Percentiles rank a stretch among this genome's conserved stretches.
phyloP scores from a whole-genome alignment of 2,888 invertebrate genomes.

The Melinaea menophilus region DNA sequence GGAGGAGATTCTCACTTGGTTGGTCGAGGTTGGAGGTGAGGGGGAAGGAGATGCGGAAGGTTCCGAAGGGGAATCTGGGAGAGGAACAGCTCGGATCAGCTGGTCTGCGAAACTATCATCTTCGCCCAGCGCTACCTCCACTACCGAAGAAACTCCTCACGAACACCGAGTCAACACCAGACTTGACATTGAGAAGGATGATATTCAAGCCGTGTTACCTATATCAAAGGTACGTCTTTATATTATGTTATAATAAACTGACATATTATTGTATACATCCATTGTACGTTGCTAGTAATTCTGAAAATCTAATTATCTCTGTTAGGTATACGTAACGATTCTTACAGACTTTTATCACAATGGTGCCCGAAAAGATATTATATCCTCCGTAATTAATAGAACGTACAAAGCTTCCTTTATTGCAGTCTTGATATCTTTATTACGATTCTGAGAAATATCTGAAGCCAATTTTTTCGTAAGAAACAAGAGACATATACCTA shows the following conservation, averaged over 20 bases:
- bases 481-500: too few species aligned
- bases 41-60: constrained; percentile 77
- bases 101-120: constrained; percentile 83
- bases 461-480: too few species aligned
- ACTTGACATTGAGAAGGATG: constrained; percentile 94
- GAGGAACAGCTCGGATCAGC: constrained; percentile 90
- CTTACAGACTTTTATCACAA: too few species aligned
- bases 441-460: constrained; percentile 48
- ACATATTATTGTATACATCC: not conserved
- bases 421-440: constrained; percentile 64
- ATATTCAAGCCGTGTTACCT: constrained; percentile 94
- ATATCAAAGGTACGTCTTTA: constrained; percentile 88
- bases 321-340: too few species aligned
- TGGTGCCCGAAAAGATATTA: too few species aligned
- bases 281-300: not conserved
- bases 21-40: constrained; percentile 92
- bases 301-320: too few species aligned
- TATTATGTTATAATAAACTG: not conserved
- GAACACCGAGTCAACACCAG: constrained; percentile 86
- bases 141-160: constrained; percentile 66
- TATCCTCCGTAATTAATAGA: constrained; percentile 57
- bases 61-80: constrained; percentile 77
- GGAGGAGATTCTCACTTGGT: constrained; percentile 94
- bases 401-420: constrained; percentile 54
- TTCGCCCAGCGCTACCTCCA: constrained; percentile 49